Evolutionary conservation across 92 coral and sea anemone species (phyloP), one percentile per base, ranked within the genome.

Genomic region (Scolanthus callimorphus): DNA sequence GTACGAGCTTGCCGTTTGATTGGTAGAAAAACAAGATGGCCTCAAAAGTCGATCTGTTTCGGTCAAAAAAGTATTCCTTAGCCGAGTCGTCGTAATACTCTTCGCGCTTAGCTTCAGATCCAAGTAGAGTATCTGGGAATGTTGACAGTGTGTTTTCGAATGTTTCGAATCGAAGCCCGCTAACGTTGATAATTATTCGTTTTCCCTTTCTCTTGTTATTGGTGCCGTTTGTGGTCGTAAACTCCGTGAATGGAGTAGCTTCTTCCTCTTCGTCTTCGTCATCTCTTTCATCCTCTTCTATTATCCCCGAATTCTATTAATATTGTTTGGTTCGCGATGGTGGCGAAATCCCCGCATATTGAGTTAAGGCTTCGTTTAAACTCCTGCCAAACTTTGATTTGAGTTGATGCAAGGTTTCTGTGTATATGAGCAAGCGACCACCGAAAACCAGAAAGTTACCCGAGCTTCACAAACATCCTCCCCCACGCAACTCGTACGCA

Each of bases 1-100:
- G 79, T 17, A 89, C 91, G 11, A 94, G 85, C 38, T 72, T 78
- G 21, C 99, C 99, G 15, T 81, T 70, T 11, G 96, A 80, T 60
- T 94, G 99, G 60, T 94, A 94, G 55, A 77, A 94, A 58, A 83
- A 82, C 67, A 94, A 70, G 41, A 94, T 94, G 28, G 99, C 96
- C 61, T 94, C 99, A 39, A 94, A 94, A 11, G 99, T 86, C 39
- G 97, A 94, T 17, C 99, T 82, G 57, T 94, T 94, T 62, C 99
- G 86, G 80, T 94, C 99, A 79, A 94, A 94, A 70, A 94, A 94
- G 43, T 76, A 89, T 27, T 94, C 99, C 25, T 76, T 79, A 31
- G 71, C 73, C 21, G 76, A 85, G 0, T 48, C 58, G 73, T 94
- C 99, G 63, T 39, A 89, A 53, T 63, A 88, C 29, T 70, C 79